These are phyloP conservation scores for Cryptus armator DNA, from an alignment of 2,888 invertebrate species.

Conservation along the genomic window DNA sequence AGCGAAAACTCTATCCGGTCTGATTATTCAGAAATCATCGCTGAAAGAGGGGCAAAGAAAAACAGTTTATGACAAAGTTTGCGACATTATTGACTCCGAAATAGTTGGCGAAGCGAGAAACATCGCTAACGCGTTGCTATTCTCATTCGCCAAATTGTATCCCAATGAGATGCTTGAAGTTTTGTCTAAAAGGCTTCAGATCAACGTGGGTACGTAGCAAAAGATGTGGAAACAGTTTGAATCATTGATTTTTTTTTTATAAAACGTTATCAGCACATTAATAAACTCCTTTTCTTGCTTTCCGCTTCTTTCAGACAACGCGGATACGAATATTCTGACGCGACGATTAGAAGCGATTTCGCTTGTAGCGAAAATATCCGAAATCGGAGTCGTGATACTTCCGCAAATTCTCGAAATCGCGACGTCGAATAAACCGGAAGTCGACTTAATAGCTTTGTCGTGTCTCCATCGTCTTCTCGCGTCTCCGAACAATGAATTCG, in stretches of 20 bases:
- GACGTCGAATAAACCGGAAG: conserved; percentile 66
- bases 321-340: conserved; percentile 64
- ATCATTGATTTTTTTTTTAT: background rate
- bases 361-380: conserved; percentile 74
- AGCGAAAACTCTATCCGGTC: conserved; percentile 86
- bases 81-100: conserved; percentile 85
- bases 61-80: conserved; percentile 86
- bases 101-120: conserved; percentile 85
- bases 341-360: conserved; percentile 77
- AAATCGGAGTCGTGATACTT: conserved; percentile 75
- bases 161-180: conserved; percentile 86
- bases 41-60: conserved; percentile 86
- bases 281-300: background rate
- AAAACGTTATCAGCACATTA: background rate
- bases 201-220: conserved; percentile 71
- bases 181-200: conserved; percentile 84
- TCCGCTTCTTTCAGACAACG: conserved; percentile 72
- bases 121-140: conserved; percentile 86
- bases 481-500: conserved; percentile 68
- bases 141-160: conserved; percentile 86
- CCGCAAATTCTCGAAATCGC: conserved; percentile 76
- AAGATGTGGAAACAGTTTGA: conserved; percentile 66
- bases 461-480: conserved; percentile 72
- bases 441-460: conserved; percentile 73
- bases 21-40: conserved; percentile 85